Conservation (phyloP, 2,888 invertebrate species). For the Melolontha melolontha region DNA sequence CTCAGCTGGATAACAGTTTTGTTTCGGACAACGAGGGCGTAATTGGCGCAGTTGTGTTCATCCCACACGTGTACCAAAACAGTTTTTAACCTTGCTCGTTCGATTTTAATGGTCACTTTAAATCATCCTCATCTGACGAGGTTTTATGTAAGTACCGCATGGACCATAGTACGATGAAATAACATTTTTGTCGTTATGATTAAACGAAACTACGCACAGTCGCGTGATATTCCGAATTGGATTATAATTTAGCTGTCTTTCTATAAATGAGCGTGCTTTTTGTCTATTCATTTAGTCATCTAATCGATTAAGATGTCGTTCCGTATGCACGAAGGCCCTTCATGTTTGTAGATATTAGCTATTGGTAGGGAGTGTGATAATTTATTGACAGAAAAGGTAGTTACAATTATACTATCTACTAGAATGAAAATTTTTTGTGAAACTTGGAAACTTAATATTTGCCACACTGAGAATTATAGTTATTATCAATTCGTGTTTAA, state of each 20-base stretch:
- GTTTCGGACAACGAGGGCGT: conserved; percentile 6
- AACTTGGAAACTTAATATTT: too few relatives aligned
- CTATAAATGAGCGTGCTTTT: neutral
- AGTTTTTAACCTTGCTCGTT: conserved; percentile 3
- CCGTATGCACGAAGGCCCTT: too few relatives aligned
- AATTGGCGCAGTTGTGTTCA: conserved; percentile 11
- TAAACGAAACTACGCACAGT: conserved; percentile 3
- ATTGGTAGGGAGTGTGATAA: too few relatives aligned
- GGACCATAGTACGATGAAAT: neutral
- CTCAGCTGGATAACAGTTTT: neutral
- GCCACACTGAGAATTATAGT: too few relatives aligned
- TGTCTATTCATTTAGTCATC: neutral
- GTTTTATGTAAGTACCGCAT: neutral
- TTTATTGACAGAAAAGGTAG: too few relatives aligned
- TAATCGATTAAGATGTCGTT: neutral
- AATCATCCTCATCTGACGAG: neutral
- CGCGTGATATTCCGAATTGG: conserved; percentile 16
- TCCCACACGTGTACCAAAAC: conserved; percentile 6
- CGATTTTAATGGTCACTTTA: conserved; percentile 5
- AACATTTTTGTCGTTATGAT: conserved; percentile 1
- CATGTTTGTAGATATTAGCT: too few relatives aligned
- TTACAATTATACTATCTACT: too few relatives aligned
- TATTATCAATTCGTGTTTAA: too few relatives aligned
- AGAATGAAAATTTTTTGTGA: too few relatives aligned
- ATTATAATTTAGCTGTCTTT: conserved; percentile 14